Base-by-base conservation (phyloP, 1,140 invertebrate species). In the Magallana ariakensis region DNA sequence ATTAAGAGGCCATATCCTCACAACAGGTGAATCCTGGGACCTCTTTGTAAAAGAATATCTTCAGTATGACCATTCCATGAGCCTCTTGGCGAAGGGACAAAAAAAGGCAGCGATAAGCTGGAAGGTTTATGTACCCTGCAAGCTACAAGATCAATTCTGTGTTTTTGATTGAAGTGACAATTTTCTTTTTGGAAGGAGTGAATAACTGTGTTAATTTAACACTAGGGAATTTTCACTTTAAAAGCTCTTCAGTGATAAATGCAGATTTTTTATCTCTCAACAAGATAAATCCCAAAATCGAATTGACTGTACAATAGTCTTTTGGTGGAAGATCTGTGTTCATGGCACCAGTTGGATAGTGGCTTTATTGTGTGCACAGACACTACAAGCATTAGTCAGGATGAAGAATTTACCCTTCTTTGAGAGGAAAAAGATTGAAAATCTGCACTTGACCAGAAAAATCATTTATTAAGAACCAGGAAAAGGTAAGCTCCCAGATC, bases 141-240 rank as follows among this genome's bases (percentile, higher is more conserved):
- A 26, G 22, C 66, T 26, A 26, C 22, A 13, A 22, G 22, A 26
- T 26, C 66, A 26, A 26, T 11, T 70, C 22, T 70, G 66, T 70
- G 66, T 26, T 70, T 70, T 70, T 70, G 66, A 70, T 70, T 70
- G 66, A 70, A 70, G 66, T 70, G 66, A 70, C 66, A 70, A 70
- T 70, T 70, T 70, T 70, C 66, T 26, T 70, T 70, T 70, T 70
- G 66, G 66, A 70, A 26, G 22, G 22, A 70, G 22, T 70, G 66
- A 70, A 70, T 26, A 26, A 70, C 66, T 33, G 66, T 70, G 66
- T 70, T 70, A 70, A 70, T 70, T 70, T 70, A 70, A 13, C 19
- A 26, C 66, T 70, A 70, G 22, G 66, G 66, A 70, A 70, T 70
- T 70, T 70, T 70, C 66, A 70, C 66, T 70, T 70, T 70, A 70